A percentile compares a stretch with the other conserved stretches of the same genome.
Conservation (phyloP, 2,113 vertebrate species). For the Tragelaphus scriptus region DNA sequence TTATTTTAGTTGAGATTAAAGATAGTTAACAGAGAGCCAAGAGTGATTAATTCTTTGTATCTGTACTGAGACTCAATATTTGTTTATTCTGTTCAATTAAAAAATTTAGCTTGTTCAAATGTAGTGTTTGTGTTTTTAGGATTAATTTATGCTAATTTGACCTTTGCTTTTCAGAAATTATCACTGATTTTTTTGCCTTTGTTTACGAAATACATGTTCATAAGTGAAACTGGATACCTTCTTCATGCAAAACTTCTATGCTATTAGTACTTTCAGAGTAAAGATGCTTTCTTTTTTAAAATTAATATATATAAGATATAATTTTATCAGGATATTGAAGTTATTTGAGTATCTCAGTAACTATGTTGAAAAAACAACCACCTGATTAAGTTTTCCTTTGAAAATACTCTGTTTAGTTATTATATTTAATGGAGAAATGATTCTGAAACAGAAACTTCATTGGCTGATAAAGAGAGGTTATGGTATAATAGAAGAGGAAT, state of each 20-base stretch:
- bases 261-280: background rate
- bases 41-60: background rate
- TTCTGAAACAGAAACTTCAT: background rate
- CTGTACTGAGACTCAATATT: background rate
- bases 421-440: background rate
- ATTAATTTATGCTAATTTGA: background rate
- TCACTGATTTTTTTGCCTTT: background rate
- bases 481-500: background rate
- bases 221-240: background rate
- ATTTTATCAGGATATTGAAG: background rate
- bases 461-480: background rate
- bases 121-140: slow-evolving; percentile 14
- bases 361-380: background rate
- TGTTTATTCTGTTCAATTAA: background rate
- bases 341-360: background rate
- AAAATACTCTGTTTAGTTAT: background rate
- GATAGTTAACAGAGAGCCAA: background rate
- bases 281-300: background rate
- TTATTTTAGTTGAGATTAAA: background rate
- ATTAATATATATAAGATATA: background rate
- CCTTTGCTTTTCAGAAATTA: slow-evolving; percentile 4
- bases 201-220: background rate
- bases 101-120: slow-evolving; percentile 6
- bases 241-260: background rate
- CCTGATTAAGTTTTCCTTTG: background rate